A percentile compares a stretch with the other conserved stretches of the same genome.
These are phyloP conservation scores for Oscheius sp. DNA, from an alignment of 2,888 invertebrate genomes.

Conservation along the genomic window DNA sequence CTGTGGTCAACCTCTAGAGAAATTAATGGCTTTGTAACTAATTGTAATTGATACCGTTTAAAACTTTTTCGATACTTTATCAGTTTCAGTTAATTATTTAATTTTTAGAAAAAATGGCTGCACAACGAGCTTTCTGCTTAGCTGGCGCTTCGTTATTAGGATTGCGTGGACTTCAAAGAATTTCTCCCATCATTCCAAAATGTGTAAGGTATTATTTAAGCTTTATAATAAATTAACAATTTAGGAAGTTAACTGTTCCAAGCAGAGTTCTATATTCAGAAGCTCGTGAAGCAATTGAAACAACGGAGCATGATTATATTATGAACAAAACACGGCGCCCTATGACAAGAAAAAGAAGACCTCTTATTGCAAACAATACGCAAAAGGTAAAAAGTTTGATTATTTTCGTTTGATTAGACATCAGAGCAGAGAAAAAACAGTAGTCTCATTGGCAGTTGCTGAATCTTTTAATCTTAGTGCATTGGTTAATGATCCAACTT, in stretches of 20 bases:
- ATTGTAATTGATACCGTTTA: too few relatives aligned
- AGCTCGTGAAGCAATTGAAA: background rate
- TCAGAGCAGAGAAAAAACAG: conserved; percentile 48
- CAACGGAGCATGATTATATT: conserved; percentile 6
- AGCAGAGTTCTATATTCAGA: background rate
- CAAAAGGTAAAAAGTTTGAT: background rate
- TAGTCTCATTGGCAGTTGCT: conserved; percentile 55
- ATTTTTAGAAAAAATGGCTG: too few relatives aligned
- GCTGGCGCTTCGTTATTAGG: too few relatives aligned
- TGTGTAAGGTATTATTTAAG: too few relatives aligned
- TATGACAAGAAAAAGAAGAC: conserved; percentile 17
- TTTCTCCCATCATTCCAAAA: too few relatives aligned
- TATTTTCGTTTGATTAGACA: background rate
- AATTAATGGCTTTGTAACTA: too few relatives aligned
- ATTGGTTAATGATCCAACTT: conserved; percentile 36
- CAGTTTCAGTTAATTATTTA: too few relatives aligned
- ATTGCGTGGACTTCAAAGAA: too few relatives aligned
- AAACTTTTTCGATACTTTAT: too few relatives aligned
- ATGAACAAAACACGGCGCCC: background rate
- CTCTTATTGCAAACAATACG: conserved; percentile 14
- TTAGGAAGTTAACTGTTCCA: background rate
- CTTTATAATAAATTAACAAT: too few relatives aligned
- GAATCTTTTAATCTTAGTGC: conserved; percentile 53
- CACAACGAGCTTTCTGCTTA: too few relatives aligned
- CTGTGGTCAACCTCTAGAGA: too few relatives aligned